These are phyloP conservation scores for Plagiodera versicolora DNA, from an alignment of 2,888 invertebrate genomes.

Conservation along the genomic window DNA sequence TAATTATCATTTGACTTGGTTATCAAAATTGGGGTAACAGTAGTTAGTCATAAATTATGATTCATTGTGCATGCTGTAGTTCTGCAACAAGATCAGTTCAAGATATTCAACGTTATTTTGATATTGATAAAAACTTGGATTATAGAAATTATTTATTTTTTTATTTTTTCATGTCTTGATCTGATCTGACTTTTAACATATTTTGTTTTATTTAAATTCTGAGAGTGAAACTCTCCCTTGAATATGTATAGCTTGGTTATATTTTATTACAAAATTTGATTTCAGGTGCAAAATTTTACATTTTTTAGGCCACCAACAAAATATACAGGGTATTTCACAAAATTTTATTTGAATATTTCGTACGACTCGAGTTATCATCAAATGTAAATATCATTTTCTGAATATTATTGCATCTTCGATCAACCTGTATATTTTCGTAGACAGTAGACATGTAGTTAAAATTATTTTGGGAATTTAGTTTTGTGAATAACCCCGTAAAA, in stretches of 20 bases:
- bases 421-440: slow-evolving; percentile 30
- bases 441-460: slow-evolving; percentile 18
- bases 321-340: slow-evolving; percentile 24
- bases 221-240: not conserved
- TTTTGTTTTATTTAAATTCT: not conserved
- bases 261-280: not conserved
- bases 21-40: not conserved
- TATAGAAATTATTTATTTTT: not conserved
- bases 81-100: not conserved
- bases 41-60: not conserved
- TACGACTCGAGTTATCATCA: not conserved
- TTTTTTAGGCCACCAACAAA: slow-evolving; percentile 39
- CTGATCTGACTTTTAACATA: not conserved
- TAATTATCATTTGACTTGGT: too few species aligned
- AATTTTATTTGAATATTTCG: not conserved
- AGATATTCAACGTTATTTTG: not conserved
- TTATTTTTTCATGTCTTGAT: not conserved
- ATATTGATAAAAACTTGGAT: not conserved
- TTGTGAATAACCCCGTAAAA: slow-evolving; percentile 15
- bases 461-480: slow-evolving; percentile 20
- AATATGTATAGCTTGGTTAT: not conserved
- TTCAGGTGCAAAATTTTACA: slow-evolving; percentile 14
- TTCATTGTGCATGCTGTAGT: not conserved
- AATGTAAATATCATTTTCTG: not conserved
- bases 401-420: not conserved